Evolutionary conservation across 2,113 vertebrate genomes (phyloP).

Genomic region (Saimiri boliviensis): DNA sequence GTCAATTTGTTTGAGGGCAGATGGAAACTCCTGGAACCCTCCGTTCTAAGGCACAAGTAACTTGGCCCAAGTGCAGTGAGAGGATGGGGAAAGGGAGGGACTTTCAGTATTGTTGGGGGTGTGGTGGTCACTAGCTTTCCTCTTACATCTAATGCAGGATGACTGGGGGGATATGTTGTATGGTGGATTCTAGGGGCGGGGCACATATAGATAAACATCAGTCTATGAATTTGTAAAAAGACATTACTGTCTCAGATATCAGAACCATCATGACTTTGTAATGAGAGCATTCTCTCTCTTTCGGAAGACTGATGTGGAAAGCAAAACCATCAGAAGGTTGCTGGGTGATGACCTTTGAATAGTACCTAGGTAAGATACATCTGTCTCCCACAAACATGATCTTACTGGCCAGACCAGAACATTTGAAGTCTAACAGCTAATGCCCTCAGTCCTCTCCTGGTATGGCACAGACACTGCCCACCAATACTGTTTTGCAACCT

Average conservation of each 20-base stretch:
- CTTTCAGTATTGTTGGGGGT: background rate
- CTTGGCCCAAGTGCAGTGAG: background rate
- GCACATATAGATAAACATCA: background rate
- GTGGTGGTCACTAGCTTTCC: background rate
- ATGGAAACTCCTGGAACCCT: background rate
- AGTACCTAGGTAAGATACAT: no score
- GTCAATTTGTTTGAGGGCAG: background rate
- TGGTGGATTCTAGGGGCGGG: background rate
- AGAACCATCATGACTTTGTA: background rate
- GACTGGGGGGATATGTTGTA: background rate
- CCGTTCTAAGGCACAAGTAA: background rate
- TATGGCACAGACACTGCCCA: background rate
- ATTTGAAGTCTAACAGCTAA: background rate
- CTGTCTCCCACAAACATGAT: background rate
- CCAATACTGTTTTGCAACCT: background rate
- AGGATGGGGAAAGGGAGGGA: rapidly evolving
- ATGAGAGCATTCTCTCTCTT: background rate
- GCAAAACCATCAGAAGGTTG: background rate
- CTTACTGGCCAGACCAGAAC: background rate
- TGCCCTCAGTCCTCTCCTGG: background rate
- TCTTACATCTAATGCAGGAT: background rate
- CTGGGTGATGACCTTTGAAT: background rate
- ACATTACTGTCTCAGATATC: background rate
- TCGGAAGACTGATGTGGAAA: background rate
- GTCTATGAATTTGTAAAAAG: background rate